These are phyloP conservation scores for Bugulina stolonifera DNA, from an alignment of 2,888 invertebrate genomes.

Conservation along the genomic window DNA sequence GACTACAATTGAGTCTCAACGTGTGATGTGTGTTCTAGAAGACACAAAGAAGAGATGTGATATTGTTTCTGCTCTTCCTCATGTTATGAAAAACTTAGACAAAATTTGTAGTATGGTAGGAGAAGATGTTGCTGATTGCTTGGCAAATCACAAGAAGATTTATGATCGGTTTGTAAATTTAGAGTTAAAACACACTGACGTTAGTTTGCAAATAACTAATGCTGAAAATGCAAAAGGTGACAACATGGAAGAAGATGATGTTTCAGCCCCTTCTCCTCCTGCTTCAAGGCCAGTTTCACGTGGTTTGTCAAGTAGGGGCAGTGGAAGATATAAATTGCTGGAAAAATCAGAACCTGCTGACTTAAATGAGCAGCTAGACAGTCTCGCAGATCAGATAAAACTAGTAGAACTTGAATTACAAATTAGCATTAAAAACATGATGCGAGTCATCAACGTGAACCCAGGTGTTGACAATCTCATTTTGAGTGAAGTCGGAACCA, in stretches of 20 bases:
- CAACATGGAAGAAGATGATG: not conserved
- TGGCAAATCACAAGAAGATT: constrained; percentile 43
- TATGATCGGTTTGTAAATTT: constrained; percentile 43
- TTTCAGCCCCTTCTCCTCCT: not conserved
- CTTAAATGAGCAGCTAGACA: constrained; percentile 21
- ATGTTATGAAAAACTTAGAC: constrained; percentile 43
- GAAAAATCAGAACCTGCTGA: not conserved
- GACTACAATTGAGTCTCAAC: constrained; percentile 49
- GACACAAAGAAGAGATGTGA: constrained; percentile 45
- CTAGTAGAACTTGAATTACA: constrained; percentile 12
- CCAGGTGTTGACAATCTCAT: constrained; percentile 42
- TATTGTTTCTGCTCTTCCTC: constrained; percentile 44
- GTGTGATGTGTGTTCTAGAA: constrained; percentile 51
- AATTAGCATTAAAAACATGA: constrained; percentile 38
- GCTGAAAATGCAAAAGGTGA: not conserved
- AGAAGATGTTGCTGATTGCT: constrained; percentile 38
- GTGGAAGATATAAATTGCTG: not conserved
- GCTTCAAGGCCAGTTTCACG: constrained; percentile 8
- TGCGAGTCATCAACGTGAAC: constrained; percentile 42
- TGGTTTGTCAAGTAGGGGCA: not conserved
- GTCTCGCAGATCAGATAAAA: not conserved
- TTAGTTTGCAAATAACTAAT: not conserved
- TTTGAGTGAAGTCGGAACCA: constrained; percentile 32
- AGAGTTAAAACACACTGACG: constrained; percentile 1
- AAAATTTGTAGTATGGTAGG: constrained; percentile 43